A percentile compares a stretch with the other conserved stretches of the same genome.
Conservation (phyloP, 2,797 vertebrate genomes). For the Helarctos malayanus region DNA sequence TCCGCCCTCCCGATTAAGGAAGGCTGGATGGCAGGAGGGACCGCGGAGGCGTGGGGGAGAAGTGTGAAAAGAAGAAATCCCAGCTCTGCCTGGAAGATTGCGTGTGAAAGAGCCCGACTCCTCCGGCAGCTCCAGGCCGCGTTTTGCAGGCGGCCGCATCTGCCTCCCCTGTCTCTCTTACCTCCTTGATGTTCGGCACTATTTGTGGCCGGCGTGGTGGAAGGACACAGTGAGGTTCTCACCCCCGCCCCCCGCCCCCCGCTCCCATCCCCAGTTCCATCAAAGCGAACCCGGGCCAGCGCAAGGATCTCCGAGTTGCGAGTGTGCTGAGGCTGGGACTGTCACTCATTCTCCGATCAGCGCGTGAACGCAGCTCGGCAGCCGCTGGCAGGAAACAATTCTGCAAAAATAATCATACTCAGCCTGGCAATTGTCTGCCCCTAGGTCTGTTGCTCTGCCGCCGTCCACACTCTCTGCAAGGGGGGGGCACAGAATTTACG, state of each 20-base stretch:
- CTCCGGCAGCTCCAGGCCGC: slow-evolving; percentile 75
- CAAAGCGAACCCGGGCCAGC: slow-evolving; percentile 87
- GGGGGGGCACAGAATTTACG: slow-evolving; percentile 63
- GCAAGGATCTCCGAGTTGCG: slow-evolving; percentile 93
- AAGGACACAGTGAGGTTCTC: slow-evolving; percentile 88
- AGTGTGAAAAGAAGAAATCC: slow-evolving; percentile 62
- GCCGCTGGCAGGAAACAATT: slow-evolving; percentile 89
- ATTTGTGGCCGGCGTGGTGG: slow-evolving; percentile 89
- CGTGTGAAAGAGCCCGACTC: slow-evolving; percentile 73
- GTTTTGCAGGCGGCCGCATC: slow-evolving; percentile 85
- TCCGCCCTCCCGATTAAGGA: not conserved
- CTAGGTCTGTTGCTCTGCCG: slow-evolving; percentile 78
- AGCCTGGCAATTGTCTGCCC: slow-evolving; percentile 83
- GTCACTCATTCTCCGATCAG: slow-evolving; percentile 94
- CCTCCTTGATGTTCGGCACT: slow-evolving; percentile 87
- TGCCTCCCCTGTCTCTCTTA: slow-evolving; percentile 81
- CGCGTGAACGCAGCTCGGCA: slow-evolving; percentile 91
- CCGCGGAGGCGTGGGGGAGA: not conserved
- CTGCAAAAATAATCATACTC: slow-evolving; percentile 85
- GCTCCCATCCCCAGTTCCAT: slow-evolving; percentile 83
- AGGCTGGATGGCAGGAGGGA: not conserved
- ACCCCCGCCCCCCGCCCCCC: slow-evolving; percentile 63
- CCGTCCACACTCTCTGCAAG: slow-evolving; percentile 73
- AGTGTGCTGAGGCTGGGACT: slow-evolving; percentile 93
- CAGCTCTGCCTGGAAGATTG: slow-evolving; percentile 30